These are phyloP conservation scores for Cricetomys ansorgei DNA, from an alignment of 2,113 vertebrate genomes.

Conservation along the genomic window DNA sequence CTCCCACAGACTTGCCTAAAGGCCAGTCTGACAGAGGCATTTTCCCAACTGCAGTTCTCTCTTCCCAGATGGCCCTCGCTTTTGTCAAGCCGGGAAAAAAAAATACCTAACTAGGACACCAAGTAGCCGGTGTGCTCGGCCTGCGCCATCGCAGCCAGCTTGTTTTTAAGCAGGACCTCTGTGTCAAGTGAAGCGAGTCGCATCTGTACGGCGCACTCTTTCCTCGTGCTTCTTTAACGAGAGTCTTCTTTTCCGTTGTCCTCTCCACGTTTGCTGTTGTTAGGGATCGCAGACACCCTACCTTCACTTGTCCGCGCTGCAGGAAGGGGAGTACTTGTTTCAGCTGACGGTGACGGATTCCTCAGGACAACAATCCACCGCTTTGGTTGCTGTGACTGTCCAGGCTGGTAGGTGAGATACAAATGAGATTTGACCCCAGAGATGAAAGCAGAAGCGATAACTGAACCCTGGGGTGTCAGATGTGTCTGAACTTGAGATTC, in stretches of 20 bases:
- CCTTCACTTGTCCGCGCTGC: conserved; percentile 88
- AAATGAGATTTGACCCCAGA: not conserved
- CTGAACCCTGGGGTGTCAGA: accelerated
- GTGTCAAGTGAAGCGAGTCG: not conserved
- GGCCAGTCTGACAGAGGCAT: not conserved
- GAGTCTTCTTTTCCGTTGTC: not conserved
- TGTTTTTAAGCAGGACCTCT: not conserved
- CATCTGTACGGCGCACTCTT: not conserved
- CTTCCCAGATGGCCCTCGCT: not conserved
- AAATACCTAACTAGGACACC: not conserved
- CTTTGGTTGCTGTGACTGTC: conserved; percentile 86
- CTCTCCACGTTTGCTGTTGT: not conserved
- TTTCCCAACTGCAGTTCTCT: not conserved
- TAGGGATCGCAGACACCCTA: conserved; percentile 86
- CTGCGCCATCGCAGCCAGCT: not conserved
- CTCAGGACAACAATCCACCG: conserved; percentile 84
- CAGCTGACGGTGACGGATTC: conserved; percentile 90
- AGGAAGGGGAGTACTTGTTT: conserved; percentile 88
- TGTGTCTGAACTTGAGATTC: not conserved
- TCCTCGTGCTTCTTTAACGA: not conserved
- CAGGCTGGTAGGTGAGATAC: conserved; percentile 85
- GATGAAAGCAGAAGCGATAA: accelerated
- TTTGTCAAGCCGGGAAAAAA: not conserved
- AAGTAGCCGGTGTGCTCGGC: not conserved
- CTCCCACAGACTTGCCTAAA: not conserved